Evolutionary conservation across 1,140 invertebrate genomes (phyloP), one percentile per base, ranked within the genome.

Genomic region (Dendroctonus ponderosae): DNA sequence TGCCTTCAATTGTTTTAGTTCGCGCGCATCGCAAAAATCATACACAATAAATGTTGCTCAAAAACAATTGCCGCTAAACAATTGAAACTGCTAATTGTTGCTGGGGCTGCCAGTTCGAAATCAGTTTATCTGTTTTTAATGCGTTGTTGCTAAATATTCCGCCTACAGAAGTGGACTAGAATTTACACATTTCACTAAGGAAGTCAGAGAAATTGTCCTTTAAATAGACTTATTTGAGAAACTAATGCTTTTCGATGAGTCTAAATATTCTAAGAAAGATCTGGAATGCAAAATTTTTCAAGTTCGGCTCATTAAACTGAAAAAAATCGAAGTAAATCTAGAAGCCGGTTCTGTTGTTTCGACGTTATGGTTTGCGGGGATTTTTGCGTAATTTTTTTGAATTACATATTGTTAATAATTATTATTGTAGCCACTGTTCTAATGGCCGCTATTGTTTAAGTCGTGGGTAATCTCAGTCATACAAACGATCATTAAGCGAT

Each of bases 41-140:
- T 65, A 56, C 49, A 65, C 62, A 65, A 57, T 58, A 58, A 65
- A 65, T 65, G 62, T 65, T 65, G 62, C 62, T 65, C 62, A 65
- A 63, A 58, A 65, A 51, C 42, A 57, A 50, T 58, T 58, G 52
- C 53, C 37, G 49, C 42, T 50, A 43, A 65, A 65, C 62, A 65
- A 65, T 65, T 57, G 62, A 65, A 57, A 57, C 44, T 56, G 53
- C 53, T 65, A 65, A 65, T 65, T 65, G 62, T 50, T 49, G 51
- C 14, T 40, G 6, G 15, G 51, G 9, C 61, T 54, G 59, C 44
- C 42, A 51, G 48, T 53, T 53, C 50, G 8, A 65, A 65, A 65
- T 65, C 42, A 39, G 43, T 65, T 65, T 65, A 65, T 65, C 62
- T 65, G 37, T 65, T 65, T 65, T 65, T 65, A 65, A 65, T 65